Base-by-base conservation (phyloP, 1,140 invertebrate genomes). In the Drosophila busckii region DNA sequence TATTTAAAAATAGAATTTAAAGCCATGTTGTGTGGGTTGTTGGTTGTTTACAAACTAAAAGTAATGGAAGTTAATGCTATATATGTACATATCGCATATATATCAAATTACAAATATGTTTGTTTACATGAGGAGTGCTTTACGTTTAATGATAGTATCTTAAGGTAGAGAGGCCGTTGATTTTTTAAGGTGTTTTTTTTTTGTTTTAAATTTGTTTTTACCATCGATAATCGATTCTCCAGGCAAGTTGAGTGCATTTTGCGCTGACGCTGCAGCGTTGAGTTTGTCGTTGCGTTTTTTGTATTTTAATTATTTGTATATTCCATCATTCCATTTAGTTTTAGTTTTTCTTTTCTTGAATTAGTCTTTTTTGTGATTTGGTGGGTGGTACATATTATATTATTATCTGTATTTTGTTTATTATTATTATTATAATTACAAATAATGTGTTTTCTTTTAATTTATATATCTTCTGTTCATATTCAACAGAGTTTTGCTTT, bases 341-440 rank as follows among this genome's bases (percentile, higher is more conserved):
- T 23, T 48, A 49, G 19, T 22, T 55, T 46, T 31, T 40, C 32
- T 40, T n/a, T 59, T 40, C 46, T 70, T 78, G 73, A 78, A 82
- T 78, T 78, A 78, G 73, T 78, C 73, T 78, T 78, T 31, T 42
- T 64, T 64, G 73, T 73, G 73, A 82, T 82, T 78, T 78, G 73
- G 73, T 78, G 73, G 73, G 73, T 78, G 78, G 61, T 76, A 70
- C 45, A n/a, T 71, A 71, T 49, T 70, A 45, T 53, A 13, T 54
- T 42, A 55, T 59, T 38, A 40, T 59, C 42, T 40, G 63, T 38
- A 56, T 62, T 32, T 35, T 65, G 40, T 22, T 64, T 8, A 20
- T 37, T 52, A 29, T 52, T 19, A 46, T 45, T 23, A 53, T 60
- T 10, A 60, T 56, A 34, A 19, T 20, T 31, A 19, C 20, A 7